Conservation (phyloP, 2,888 invertebrate genomes). For the Frankliniella intonsa region DNA sequence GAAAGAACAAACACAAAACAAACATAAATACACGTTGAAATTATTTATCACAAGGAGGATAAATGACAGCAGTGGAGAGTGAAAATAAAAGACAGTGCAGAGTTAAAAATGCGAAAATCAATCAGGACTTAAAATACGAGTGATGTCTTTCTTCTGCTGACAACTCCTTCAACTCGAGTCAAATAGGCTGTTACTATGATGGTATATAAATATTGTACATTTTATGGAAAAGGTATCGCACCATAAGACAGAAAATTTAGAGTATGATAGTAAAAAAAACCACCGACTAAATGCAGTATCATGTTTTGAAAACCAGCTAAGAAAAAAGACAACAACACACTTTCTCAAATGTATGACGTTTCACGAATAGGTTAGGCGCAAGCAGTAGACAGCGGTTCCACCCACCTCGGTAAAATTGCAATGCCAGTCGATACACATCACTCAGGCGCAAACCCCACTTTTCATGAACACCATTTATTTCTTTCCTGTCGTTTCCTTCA, state of each 20-base stretch:
- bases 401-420: slow-evolving; percentile 90
- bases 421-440: slow-evolving; percentile 83
- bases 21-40: too few species aligned
- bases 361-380: slow-evolving; percentile 19
- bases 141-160: too few species aligned
- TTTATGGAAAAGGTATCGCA: too few species aligned
- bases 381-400: slow-evolving; percentile 28
- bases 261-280: not conserved
- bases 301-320: slow-evolving; percentile 14
- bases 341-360: not conserved
- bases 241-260: not conserved
- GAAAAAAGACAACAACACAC: not conserved
- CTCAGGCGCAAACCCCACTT: slow-evolving; percentile 67
- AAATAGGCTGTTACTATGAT: too few species aligned
- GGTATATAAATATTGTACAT: too few species aligned
- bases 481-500: not conserved
- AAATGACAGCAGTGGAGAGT: too few species aligned
- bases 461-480: not conserved
- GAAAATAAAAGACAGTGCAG: too few species aligned
- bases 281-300: not conserved
- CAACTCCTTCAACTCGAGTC: too few species aligned
- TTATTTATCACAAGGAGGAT: too few species aligned
- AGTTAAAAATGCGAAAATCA: too few species aligned
- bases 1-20: too few species aligned
- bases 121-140: too few species aligned